phyloP scores from a whole-genome alignment of 2,113 vertebrate species.

The Lagopus muta region DNA sequence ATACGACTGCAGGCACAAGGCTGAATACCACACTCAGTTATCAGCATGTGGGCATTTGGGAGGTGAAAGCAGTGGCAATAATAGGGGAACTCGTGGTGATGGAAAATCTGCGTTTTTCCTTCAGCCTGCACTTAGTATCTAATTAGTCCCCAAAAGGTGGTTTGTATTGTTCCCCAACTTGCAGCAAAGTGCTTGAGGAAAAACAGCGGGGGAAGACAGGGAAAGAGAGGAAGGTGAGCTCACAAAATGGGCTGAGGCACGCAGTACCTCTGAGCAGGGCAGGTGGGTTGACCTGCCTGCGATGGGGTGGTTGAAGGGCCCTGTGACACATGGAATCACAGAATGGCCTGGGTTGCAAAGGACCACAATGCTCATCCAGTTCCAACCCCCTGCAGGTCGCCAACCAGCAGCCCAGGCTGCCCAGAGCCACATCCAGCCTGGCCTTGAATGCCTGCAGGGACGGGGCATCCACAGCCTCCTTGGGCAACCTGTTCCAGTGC shows the following conservation, averaged over 20 bases:
- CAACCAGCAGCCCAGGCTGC: too few relatives aligned
- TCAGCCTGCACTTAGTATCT: background rate
- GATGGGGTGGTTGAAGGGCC: background rate
- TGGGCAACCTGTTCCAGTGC: too few relatives aligned
- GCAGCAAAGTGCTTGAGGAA: background rate
- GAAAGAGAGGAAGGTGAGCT: background rate
- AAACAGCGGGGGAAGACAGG: background rate
- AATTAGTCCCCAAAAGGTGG: background rate
- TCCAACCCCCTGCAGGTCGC: too few relatives aligned
- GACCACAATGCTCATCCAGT: too few relatives aligned
- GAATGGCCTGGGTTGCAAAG: too few relatives aligned
- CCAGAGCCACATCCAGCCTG: too few relatives aligned
- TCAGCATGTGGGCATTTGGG: background rate
- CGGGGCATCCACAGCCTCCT: too few relatives aligned
- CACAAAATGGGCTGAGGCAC: rapidly evolving
- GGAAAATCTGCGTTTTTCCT: background rate
- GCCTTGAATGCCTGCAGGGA: too few relatives aligned
- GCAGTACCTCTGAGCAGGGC: too few relatives aligned
- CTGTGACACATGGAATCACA: background rate
- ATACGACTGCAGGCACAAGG: background rate
- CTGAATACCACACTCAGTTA: background rate
- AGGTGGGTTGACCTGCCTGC: background rate
- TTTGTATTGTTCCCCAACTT: background rate
- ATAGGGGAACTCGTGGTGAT: background rate
- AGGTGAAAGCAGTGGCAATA: background rate